phyloP scores from a whole-genome alignment of 1,140 invertebrate species.

The Akabosia matsudoensis region DNA sequence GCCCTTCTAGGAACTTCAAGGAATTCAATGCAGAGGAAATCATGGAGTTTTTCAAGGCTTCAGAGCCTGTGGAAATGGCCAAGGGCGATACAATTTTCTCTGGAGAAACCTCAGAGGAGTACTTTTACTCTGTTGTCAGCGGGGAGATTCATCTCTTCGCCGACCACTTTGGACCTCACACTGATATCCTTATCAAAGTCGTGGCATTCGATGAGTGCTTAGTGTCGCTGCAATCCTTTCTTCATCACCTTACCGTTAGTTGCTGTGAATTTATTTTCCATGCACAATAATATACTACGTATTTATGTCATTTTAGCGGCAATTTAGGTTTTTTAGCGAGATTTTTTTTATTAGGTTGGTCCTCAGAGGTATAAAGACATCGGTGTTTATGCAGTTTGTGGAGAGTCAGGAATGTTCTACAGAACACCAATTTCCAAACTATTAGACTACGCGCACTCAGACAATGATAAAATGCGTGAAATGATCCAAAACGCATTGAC shows the following conservation, averaged over 20 bases:
- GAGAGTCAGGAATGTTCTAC: neutral
- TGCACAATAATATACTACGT: no score
- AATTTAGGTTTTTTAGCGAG: no score
- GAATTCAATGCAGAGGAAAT: neutral
- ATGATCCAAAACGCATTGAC: neutral
- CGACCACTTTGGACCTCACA: neutral
- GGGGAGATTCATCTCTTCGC: neutral
- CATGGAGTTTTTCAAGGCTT: conserved; percentile 1
- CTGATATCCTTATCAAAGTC: neutral
- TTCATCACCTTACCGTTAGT: neutral
- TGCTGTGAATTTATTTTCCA: no score
- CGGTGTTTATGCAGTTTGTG: neutral
- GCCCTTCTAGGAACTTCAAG: conserved; percentile 2
- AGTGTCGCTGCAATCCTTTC: neutral
- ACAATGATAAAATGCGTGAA: neutral
- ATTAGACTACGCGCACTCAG: neutral
- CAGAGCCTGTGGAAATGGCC: neutral
- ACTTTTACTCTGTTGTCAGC: neutral
- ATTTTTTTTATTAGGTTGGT: no score
- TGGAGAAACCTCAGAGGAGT: neutral
- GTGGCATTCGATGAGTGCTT: neutral
- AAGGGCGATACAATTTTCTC: neutral
- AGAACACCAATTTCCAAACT: neutral
- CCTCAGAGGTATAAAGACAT: neutral
- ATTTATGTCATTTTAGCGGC: no score